Conservation (phyloP, 2,888 invertebrate species). For the Camptogramma bilineatum region DNA sequence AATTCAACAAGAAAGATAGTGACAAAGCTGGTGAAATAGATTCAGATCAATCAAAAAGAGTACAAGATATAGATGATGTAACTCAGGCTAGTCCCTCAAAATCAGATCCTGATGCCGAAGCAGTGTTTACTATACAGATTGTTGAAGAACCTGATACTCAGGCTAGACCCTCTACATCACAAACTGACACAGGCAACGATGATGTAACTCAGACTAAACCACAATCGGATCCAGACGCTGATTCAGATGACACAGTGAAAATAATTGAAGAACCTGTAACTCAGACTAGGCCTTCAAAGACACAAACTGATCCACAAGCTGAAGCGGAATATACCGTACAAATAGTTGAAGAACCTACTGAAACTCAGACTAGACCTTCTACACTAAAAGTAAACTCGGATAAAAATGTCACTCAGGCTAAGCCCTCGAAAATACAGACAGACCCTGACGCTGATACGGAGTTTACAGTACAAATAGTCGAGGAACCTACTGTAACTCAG, state of each 20-base stretch:
- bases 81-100: neutral
- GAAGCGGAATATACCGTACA: neutral
- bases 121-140: neutral
- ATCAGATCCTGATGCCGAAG: neutral
- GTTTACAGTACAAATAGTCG: too few species aligned
- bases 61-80: neutral
- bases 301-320: neutral
- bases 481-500: too few species aligned
- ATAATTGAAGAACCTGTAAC: neutral
- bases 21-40: neutral
- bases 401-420: too few species aligned
- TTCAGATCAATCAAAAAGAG: neutral
- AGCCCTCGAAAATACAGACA: too few species aligned
- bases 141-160: neutral
- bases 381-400: too few species aligned
- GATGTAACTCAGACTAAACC: neutral
- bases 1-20: neutral
- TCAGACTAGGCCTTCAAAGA: neutral
- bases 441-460: too few species aligned
- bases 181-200: neutral
- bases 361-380: neutral
- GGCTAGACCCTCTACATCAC: neutral
- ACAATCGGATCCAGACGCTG: neutral
- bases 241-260: neutral
- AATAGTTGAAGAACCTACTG: neutral